Conservation (phyloP, 2,113 vertebrate species). For the Dolichotis patagonum region DNA sequence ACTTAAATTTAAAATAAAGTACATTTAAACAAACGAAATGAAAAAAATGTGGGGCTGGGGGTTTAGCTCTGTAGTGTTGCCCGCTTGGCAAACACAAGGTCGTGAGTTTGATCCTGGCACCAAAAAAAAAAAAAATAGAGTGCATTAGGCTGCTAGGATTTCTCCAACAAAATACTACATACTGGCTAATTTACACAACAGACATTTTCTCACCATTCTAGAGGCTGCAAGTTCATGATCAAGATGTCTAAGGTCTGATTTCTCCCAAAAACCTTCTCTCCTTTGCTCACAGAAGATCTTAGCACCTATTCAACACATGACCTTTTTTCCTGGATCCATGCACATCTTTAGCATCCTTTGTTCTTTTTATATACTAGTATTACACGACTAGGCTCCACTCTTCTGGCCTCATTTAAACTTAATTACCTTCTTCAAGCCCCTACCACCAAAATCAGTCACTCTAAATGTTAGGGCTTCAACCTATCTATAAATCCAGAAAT, state of each 20-base stretch:
- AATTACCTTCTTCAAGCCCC: not conserved
- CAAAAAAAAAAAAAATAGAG: too few relatives aligned
- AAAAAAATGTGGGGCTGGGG: too few relatives aligned
- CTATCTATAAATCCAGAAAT: not conserved
- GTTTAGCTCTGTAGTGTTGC: too few relatives aligned
- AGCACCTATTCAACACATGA: not conserved
- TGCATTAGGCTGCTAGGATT: not conserved
- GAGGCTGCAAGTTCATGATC: not conserved
- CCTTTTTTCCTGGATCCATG: not conserved
- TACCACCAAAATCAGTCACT: too few relatives aligned
- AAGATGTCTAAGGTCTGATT: not conserved
- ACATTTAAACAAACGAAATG: too few relatives aligned
- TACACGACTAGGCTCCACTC: too few relatives aligned
- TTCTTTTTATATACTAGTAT: not conserved
- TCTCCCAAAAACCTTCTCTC: too few relatives aligned
- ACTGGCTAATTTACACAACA: not conserved
- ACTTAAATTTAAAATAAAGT: conserved; percentile 23
- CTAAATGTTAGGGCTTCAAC: not conserved
- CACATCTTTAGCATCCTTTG: not conserved
- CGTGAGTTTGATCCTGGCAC: too few relatives aligned
- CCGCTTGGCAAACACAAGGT: too few relatives aligned
- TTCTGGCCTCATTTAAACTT: not conserved
- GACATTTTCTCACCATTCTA: not conserved
- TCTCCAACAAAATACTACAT: not conserved
- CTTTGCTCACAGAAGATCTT: not conserved